phyloP scores from a whole-genome alignment of 2,888 invertebrate genomes.

The Eupithecia abbreviata region DNA sequence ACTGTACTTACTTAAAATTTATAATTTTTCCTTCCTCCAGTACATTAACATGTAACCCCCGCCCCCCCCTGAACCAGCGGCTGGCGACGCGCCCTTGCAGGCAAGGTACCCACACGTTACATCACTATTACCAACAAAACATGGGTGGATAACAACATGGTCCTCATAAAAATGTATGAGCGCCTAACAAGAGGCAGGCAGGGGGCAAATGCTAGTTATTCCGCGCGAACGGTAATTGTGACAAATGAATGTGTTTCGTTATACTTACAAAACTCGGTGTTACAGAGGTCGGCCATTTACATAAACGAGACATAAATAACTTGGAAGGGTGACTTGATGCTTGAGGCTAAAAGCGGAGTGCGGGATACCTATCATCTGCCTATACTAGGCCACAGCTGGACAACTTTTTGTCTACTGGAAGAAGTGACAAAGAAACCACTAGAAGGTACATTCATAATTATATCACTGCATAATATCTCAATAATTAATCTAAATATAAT shows the following conservation, averaged over 20 bases:
- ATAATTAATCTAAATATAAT: too few relatives aligned
- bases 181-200: slow-evolving; percentile 68
- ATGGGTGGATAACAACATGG: slow-evolving; percentile 77
- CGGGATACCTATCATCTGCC: background rate
- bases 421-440: too few relatives aligned
- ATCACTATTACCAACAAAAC: slow-evolving; percentile 54
- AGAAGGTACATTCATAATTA: too few relatives aligned
- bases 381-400: background rate
- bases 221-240: slow-evolving; percentile 80
- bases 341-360: background rate
- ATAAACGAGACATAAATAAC: slow-evolving; percentile 35
- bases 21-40: too few relatives aligned
- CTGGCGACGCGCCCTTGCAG: too few relatives aligned
- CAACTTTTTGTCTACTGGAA: too few relatives aligned
- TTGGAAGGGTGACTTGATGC: slow-evolving; percentile 12
- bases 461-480: too few relatives aligned
- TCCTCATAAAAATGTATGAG: slow-evolving; percentile 83
- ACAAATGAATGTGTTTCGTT: slow-evolving; percentile 74
- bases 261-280: slow-evolving; percentile 52
- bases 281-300: slow-evolving; percentile 28
- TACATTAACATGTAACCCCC: too few relatives aligned
- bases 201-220: slow-evolving; percentile 68
- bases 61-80: too few relatives aligned
- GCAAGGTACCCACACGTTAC: slow-evolving; percentile 2
- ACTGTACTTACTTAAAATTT: too few relatives aligned